Evolutionary conservation across 2,797 vertebrate species (phyloP), one percentile per base, ranked within the genome.

Genomic region (Pangasius sanitwongsei): DNA sequence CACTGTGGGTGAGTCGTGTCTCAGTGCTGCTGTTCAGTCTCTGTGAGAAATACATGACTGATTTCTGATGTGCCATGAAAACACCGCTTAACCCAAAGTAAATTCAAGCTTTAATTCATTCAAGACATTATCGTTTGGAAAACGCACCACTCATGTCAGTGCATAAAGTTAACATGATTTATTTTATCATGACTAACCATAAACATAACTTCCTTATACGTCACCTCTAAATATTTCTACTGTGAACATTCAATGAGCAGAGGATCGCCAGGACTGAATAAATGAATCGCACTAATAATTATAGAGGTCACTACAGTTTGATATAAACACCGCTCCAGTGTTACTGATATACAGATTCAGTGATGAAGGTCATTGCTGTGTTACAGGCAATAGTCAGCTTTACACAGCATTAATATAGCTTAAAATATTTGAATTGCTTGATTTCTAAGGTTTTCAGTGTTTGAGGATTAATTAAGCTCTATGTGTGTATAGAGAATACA

Each of bases 1-100:
- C 98, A 99, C 94, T 99, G 98, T 0, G 98, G 98, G 98, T 99
- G 92, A 97, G 97, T 94, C 81, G 82, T 37, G 81, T 70, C 41
- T 67, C 4, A 69, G 59, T 18, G 6, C 55, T 8, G 6, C 11
- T 25, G 41, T 74, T 48, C 72, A 12, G 9, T 72, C 34, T 69
- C 67, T 69, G 67, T 69, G 15, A 41, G 69, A 75, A 6, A 48
- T 75, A 48, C 41, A 12, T 44, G 37, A 44, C 4, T 44, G 34
- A 74, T 50, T n/a, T n/a, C 25, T 78, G 20, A 44, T 25, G 3
- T 23, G 18, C 70, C 70, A 5, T 44, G 48, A 78, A 78, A 53
- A 78, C 13, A 2, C 44, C 0, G 2, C 77, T 34, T 16, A 57
- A 15, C 12, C 23, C 4, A 1, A 50, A 75, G 44, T 28, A 15